A percentile compares a stretch with the other conserved stretches of the same genome.
These are phyloP conservation scores for Mylabris phalerata DNA, from an alignment of 1,140 invertebrate genomes.

Conservation along the genomic window DNA sequence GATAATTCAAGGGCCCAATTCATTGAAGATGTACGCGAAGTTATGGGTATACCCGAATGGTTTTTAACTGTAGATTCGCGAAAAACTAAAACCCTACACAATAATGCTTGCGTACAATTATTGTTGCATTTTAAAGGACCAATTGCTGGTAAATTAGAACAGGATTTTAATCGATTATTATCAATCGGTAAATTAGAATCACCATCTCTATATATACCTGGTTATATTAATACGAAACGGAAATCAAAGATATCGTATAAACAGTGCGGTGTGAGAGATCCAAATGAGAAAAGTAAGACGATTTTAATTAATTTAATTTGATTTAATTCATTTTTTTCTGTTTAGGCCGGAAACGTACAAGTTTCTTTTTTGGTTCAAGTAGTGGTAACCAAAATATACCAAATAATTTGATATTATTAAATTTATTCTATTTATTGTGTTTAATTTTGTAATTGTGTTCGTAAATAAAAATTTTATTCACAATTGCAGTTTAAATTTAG, in stretches of 20 bases:
- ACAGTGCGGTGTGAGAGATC: conserved; percentile 64
- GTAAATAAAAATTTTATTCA: too few species aligned
- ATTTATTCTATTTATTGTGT: too few species aligned
- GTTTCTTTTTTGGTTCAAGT: too few species aligned
- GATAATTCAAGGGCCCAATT: conserved; percentile 64
- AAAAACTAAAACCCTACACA: conserved; percentile 68
- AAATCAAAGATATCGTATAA: conserved; percentile 64
- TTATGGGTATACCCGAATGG: conserved; percentile 85
- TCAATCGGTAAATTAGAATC: conserved; percentile 62
- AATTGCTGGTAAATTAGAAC: conserved; percentile 65
- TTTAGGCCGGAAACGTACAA: too few species aligned
- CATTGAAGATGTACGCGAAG: conserved; percentile 70
- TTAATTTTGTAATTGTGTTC: too few species aligned
- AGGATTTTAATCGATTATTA: conserved; percentile 69
- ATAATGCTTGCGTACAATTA: conserved; percentile 79
- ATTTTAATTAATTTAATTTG: too few species aligned
- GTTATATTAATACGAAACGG: conserved; percentile 62
- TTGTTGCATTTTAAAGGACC: conserved; percentile 82
- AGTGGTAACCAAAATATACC: too few species aligned
- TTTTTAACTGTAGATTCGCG: conserved; percentile 78
- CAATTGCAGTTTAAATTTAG: too few species aligned
- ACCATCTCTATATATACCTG: conserved; percentile 71
- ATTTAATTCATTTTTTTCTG: too few species aligned
- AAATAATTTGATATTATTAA: too few species aligned
- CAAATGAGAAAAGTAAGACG: conserved; percentile 52